Evolutionary conservation across 2,888 invertebrate genomes (phyloP).

Genomic region (Saturnia japonica): DNA sequence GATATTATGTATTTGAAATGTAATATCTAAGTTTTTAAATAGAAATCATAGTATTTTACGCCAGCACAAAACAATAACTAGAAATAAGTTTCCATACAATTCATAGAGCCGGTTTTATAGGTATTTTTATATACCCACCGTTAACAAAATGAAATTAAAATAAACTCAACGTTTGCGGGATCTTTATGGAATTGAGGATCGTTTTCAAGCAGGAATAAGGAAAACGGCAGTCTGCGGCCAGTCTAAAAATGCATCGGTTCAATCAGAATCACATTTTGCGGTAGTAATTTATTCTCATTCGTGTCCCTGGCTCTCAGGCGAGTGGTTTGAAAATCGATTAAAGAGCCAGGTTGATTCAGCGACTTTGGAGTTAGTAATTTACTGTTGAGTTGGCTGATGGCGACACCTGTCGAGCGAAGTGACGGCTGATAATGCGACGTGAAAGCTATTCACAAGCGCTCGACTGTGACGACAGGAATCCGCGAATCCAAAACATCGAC

Average conservation of each 20-base stretch:
- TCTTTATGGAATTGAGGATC: neutral
- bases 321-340: constrained; percentile 76
- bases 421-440: constrained; percentile 79
- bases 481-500: constrained; percentile 11
- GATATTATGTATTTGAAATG: neutral
- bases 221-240: neutral
- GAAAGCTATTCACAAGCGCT: constrained; percentile 72
- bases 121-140: neutral
- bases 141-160: neutral
- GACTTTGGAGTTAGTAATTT: constrained; percentile 79
- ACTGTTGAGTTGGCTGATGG: constrained; percentile 80
- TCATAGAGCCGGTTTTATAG: neutral
- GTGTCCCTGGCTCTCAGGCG: constrained; percentile 54
- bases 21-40: neutral
- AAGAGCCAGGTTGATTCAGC: constrained; percentile 75
- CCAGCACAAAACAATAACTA: neutral
- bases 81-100: neutral
- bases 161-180: neutral
- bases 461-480: constrained; percentile 59
- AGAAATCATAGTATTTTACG: neutral
- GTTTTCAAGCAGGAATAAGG: neutral
- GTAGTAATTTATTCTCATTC: constrained; percentile 54
- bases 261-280: constrained; percentile 33
- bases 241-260: constrained; percentile 15
- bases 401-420: constrained; percentile 80